phyloP scores from a whole-genome alignment of 2,113 vertebrate species.

The Mystacornis crossleyi region DNA sequence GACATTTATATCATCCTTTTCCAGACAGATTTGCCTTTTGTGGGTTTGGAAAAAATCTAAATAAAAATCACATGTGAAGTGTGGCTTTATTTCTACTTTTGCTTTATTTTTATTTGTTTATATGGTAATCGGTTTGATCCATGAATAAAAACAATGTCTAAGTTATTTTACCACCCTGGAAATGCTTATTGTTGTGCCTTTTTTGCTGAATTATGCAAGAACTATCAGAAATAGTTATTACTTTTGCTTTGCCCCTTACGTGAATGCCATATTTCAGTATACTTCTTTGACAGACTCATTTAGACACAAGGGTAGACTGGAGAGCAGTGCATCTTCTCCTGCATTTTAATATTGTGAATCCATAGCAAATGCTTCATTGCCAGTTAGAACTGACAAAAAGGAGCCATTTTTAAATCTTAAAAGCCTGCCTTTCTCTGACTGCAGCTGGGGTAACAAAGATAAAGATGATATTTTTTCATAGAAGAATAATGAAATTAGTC shows the following conservation, averaged over 20 bases:
- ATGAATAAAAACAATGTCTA: not conserved
- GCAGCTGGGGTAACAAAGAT: not conserved
- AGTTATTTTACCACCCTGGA: not conserved
- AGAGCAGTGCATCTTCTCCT: not conserved
- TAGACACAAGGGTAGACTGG: not conserved
- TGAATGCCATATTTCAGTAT: constrained; percentile 37
- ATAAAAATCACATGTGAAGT: not conserved
- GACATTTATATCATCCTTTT: not conserved
- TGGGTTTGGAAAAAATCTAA: not conserved
- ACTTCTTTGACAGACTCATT: not conserved
- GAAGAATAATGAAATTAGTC: not conserved
- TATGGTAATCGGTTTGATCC: not conserved
- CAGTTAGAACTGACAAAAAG: not conserved
- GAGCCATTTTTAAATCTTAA: not conserved
- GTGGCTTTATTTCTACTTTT: not conserved
- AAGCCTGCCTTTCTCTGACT: not conserved
- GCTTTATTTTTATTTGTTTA: not conserved
- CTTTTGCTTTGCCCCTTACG: not conserved
- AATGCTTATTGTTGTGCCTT: not conserved
- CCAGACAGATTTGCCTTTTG: not conserved
- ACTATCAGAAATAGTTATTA: constrained; percentile 9
- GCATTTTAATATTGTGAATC: not conserved
- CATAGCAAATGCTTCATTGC: not conserved
- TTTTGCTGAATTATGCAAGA: not conserved
- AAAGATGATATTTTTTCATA: not conserved